Evolutionary conservation across 2,113 vertebrate genomes (phyloP).

Genomic region (Sminthopsis crassicaudata): DNA sequence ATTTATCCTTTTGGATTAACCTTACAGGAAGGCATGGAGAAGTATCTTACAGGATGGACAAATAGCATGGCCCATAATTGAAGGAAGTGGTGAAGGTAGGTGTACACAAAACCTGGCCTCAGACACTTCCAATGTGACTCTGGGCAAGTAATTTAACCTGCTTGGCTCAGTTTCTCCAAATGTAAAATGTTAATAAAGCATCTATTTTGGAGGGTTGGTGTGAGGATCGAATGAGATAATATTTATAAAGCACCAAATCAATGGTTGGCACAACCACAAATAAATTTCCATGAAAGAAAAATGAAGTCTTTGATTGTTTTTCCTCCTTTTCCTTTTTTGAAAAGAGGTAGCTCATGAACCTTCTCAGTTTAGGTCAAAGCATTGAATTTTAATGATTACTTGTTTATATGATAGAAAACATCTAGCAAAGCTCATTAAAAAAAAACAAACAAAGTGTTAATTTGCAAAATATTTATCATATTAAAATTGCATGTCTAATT

Average conservation of each 20-base stretch:
- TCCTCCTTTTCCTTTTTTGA: neutral
- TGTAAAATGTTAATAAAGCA: neutral
- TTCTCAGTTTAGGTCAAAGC: constrained; percentile 43
- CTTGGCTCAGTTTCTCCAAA: neutral
- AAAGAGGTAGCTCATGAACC: neutral
- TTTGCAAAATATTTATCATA: constrained; percentile 36
- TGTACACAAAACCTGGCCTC: neutral
- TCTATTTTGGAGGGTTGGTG: neutral
- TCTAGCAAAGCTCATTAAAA: constrained; percentile 54
- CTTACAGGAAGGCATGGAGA: neutral
- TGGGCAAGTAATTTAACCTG: no score
- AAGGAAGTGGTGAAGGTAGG: neutral
- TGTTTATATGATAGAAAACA: constrained; percentile 68
- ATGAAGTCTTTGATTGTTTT: neutral
- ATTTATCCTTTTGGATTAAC: neutral
- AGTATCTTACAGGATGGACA: neutral
- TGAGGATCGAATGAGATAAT: neutral
- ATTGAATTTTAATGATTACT: constrained; percentile 58
- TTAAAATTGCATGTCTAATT: constrained; percentile 47
- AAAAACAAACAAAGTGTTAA: neutral
- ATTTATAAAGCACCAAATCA: neutral
- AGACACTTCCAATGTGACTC: neutral
- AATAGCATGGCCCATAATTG: neutral
- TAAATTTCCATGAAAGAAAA: neutral
- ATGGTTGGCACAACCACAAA: neutral